phyloP scores from a whole-genome alignment of 2,888 invertebrate genomes.

The Allygus modestus region DNA sequence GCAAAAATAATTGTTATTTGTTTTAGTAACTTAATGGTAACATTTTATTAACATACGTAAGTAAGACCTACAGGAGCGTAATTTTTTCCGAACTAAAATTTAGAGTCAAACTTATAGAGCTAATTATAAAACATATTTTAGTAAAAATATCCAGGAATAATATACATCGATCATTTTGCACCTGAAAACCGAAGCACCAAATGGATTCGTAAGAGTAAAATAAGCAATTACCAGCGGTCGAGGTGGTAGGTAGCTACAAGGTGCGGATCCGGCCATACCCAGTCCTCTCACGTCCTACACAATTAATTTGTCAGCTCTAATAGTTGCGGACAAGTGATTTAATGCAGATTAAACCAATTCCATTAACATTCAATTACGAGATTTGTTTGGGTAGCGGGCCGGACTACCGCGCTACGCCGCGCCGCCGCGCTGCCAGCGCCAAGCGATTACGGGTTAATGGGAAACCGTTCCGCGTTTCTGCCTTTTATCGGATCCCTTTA shows the following conservation, averaged over 20 bases:
- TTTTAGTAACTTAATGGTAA: too few relatives aligned
- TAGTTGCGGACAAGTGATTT: slow-evolving; percentile 53
- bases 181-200: not conserved
- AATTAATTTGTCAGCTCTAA: slow-evolving; percentile 58
- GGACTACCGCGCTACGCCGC: slow-evolving; percentile 44
- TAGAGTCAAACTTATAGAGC: too few relatives aligned
- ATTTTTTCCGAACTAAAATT: too few relatives aligned
- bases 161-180: too few relatives aligned
- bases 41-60: too few relatives aligned
- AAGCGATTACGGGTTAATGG: not conserved
- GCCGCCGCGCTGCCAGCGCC: not conserved
- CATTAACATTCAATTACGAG: slow-evolving; percentile 54
- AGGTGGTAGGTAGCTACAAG: not conserved
- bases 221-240: not conserved
- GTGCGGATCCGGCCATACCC: slow-evolving; percentile 2
- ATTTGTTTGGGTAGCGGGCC: slow-evolving; percentile 50
- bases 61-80: too few relatives aligned
- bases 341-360: slow-evolving; percentile 57
- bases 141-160: too few relatives aligned
- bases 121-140: too few relatives aligned
- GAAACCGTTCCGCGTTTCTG: not conserved
- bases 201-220: not conserved
- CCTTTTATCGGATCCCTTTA: not conserved
- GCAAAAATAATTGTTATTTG: too few relatives aligned
- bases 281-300: slow-evolving; percentile 44